phyloP scores from a whole-genome alignment of 1,140 invertebrate species.

The Euschistus heros region DNA sequence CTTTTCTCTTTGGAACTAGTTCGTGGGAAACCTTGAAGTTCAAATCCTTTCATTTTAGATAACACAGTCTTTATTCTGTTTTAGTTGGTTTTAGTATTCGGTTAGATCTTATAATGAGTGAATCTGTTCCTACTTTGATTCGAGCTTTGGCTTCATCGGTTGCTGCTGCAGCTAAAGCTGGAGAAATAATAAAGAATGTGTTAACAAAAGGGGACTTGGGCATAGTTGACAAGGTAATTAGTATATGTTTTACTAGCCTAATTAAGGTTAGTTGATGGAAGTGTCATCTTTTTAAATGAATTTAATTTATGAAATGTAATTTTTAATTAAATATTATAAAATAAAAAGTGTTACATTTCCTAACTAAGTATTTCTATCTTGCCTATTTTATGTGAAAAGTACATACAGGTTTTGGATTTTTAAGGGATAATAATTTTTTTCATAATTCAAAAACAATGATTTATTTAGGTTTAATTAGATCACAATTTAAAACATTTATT shows the following conservation, averaged over 20 bases:
- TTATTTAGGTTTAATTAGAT: no score
- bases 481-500: no score
- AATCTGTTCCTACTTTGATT: slow-evolving; percentile 48
- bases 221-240: slow-evolving; percentile 77
- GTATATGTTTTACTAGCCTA: background rate
- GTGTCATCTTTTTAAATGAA: background rate
- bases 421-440: no score
- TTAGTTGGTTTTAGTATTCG: no score
- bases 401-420: no score
- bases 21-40: no score
- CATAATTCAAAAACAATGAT: no score
- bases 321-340: background rate
- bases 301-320: background rate
- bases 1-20: no score
- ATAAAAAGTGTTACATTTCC: background rate
- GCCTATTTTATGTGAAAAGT: background rate
- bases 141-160: slow-evolving; percentile 64
- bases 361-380: background rate
- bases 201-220: slow-evolving; percentile 77
- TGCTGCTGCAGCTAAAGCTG: slow-evolving; percentile 65
- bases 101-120: slow-evolving; percentile 37
- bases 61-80: no score
- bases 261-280: background rate
- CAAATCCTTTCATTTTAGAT: no score
- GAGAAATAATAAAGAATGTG: slow-evolving; percentile 81